These are phyloP conservation scores for Tadarida brasiliensis DNA, from an alignment of 2,797 vertebrate genomes.

Conservation along the genomic window DNA sequence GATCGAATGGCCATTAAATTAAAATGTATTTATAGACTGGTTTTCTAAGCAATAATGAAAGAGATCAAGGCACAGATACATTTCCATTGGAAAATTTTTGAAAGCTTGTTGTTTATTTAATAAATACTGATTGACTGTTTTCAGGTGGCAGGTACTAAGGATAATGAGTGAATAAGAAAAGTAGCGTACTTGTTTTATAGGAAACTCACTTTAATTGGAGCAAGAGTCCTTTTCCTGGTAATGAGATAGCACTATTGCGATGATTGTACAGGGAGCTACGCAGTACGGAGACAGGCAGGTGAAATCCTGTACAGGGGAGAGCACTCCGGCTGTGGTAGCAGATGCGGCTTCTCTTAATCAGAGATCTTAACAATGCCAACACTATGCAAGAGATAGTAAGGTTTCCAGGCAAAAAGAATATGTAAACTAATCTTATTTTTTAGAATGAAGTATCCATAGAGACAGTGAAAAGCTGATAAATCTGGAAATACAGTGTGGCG, in stretches of 20 bases:
- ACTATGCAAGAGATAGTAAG: background rate
- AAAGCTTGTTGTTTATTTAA: background rate
- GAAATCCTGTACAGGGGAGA: background rate
- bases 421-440: background rate
- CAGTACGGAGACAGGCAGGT: background rate
- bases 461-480: background rate
- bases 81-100: background rate
- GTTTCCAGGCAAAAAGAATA: background rate
- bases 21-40: background rate
- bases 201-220: background rate
- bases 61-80: background rate
- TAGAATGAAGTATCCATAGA: background rate
- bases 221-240: background rate
- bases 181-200: background rate
- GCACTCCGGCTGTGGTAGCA: background rate
- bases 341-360: background rate
- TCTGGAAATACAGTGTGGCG: background rate
- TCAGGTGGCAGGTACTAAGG: background rate
- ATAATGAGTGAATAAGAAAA: background rate
- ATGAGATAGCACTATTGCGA: background rate
- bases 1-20: background rate
- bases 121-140: background rate
- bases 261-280: background rate
- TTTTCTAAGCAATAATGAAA: background rate
- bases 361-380: background rate